Percentiles rank a stretch among this genome's conserved stretches.
Conservation (phyloP, 2,888 invertebrate genomes). For the Lasioglossum morio region DNA sequence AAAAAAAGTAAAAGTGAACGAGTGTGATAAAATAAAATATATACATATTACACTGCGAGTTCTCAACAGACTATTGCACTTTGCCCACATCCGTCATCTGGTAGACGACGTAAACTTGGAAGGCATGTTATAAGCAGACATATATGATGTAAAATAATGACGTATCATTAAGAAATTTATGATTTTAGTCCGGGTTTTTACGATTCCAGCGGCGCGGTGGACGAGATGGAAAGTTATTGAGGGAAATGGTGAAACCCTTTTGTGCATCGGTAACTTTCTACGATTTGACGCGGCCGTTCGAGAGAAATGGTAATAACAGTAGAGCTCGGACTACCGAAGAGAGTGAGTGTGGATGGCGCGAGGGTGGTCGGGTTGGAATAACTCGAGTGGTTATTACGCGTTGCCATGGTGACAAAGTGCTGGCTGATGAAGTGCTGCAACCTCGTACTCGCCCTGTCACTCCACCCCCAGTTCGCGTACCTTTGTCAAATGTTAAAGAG, state of each 20-base stretch:
- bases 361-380: constrained; percentile 70
- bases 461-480: constrained; percentile 51
- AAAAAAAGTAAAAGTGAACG: too few relatives aligned
- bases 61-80: too few relatives aligned
- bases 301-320: constrained; percentile 41
- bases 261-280: constrained; percentile 35
- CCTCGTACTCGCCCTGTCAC: constrained; percentile 70
- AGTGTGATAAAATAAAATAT: too few relatives aligned
- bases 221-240: not conserved
- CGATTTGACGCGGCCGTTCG: constrained; percentile 39
- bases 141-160: too few relatives aligned
- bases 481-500: constrained; percentile 63
- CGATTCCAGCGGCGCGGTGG: not conserved
- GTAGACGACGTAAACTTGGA: too few relatives aligned
- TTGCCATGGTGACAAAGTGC: constrained; percentile 84
- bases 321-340: constrained; percentile 26
- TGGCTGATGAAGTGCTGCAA: constrained; percentile 82
- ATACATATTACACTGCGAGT: too few relatives aligned
- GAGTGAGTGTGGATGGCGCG: constrained; percentile 29
- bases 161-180: not conserved
- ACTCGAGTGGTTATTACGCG: constrained; percentile 83
- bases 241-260: constrained; percentile 32
- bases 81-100: too few relatives aligned
- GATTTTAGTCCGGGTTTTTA: not conserved
- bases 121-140: too few relatives aligned